Evolutionary conservation across 2,888 invertebrate genomes (phyloP).

Genomic region (Carpatolechia fugitivella): DNA sequence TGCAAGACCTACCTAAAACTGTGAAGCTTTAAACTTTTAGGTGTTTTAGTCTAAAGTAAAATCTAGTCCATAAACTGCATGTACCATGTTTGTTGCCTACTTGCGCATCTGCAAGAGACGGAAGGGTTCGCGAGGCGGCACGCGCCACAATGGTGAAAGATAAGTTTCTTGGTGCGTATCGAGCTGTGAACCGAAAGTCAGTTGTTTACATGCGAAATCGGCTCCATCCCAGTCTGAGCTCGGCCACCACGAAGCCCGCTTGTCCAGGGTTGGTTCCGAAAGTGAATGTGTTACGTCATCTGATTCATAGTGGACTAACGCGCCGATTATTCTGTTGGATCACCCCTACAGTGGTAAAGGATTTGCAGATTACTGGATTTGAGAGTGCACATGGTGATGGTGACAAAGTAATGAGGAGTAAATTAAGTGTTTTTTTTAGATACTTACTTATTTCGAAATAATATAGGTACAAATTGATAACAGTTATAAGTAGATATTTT

Average conservation of each 20-base stretch:
- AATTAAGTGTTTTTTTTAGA: background rate
- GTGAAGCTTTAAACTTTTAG: no score
- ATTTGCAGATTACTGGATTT: background rate
- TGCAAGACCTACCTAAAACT: background rate
- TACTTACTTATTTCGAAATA: no score
- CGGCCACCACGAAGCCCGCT: constrained; percentile 57
- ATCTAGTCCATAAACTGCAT: no score
- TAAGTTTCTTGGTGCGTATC: constrained; percentile 78
- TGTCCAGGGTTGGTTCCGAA: constrained; percentile 39
- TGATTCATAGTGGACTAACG: constrained; percentile 2
- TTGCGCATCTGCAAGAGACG: constrained; percentile 44
- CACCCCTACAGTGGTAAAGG: constrained; percentile 22
- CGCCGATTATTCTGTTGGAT: constrained; percentile 18
- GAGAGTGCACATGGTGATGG: background rate
- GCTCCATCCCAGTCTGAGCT: constrained; percentile 66
- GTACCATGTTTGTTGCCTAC: constrained; percentile 27
- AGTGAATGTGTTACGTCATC: constrained; percentile 33
- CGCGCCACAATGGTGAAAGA: constrained; percentile 79
- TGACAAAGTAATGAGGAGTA: background rate
- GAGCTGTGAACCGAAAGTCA: constrained; percentile 77
- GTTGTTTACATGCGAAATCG: constrained; percentile 75
- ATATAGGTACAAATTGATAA: no score
- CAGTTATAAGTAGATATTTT: no score
- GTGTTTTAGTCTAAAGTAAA: no score
- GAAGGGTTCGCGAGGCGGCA: constrained; percentile 59